These are phyloP conservation scores for Bombus cullumanus DNA, from an alignment of 1,140 invertebrate species.

Conservation along the genomic window DNA sequence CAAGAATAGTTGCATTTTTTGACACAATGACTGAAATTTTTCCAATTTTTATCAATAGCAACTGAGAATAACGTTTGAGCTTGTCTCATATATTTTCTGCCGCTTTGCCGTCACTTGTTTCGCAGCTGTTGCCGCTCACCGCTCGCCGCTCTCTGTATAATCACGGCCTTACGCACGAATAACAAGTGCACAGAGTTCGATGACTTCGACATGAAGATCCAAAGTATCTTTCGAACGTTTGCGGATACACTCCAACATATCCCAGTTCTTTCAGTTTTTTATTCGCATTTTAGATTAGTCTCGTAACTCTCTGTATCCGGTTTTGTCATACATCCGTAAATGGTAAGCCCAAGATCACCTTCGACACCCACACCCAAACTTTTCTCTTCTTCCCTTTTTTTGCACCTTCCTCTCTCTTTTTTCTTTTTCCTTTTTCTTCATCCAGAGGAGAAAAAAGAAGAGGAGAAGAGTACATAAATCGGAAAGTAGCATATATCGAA, in stretches of 20 bases:
- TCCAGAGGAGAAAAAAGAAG: background rate
- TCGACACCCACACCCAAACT: conserved; percentile 45
- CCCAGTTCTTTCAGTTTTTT: background rate
- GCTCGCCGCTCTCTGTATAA: too few relatives aligned
- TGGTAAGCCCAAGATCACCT: conserved; percentile 30
- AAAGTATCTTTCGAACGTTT: background rate
- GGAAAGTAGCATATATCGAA: too few relatives aligned
- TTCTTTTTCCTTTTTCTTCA: background rate
- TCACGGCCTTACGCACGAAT: background rate
- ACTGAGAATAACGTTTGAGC: too few relatives aligned
- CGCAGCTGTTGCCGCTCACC: too few relatives aligned
- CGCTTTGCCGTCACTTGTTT: too few relatives aligned
- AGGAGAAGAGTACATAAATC: too few relatives aligned
- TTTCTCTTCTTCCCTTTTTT: background rate
- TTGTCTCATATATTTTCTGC: too few relatives aligned
- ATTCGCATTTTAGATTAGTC: background rate
- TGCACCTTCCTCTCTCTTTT: background rate
- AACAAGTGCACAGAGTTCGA: conserved; percentile 8
- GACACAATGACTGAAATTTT: too few relatives aligned
- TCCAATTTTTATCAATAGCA: too few relatives aligned
- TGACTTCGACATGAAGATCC: background rate
- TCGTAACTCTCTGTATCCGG: conserved; percentile 14
- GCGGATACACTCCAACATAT: background rate
- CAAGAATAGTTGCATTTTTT: too few relatives aligned
- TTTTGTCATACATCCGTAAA: conserved; percentile 40